phyloP scores from a whole-genome alignment of 2,888 invertebrate genomes.

The Cepaea hortensis region DNA sequence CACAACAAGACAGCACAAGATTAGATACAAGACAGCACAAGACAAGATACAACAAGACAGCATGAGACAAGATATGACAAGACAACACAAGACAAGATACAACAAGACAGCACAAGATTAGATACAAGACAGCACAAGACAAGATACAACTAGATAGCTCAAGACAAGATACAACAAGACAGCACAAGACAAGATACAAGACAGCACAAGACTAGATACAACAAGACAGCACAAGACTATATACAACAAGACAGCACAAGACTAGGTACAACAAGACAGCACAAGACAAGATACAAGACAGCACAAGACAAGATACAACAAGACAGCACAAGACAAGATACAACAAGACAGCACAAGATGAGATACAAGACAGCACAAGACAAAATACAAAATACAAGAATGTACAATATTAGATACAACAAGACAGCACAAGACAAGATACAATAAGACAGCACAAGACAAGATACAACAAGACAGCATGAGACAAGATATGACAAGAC shows the following conservation, averaged over 20 bases:
- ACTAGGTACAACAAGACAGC: background rate
- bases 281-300: background rate
- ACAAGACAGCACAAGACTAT: background rate
- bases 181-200: background rate
- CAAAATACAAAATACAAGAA: background rate
- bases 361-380: background rate
- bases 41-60: too few relatives aligned
- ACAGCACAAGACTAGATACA: background rate
- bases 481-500: background rate
- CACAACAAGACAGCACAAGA: background rate
- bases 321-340: background rate
- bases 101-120: too few relatives aligned
- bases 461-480: background rate
- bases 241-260: background rate
- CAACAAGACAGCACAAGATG: background rate
- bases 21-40: too few relatives aligned
- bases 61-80: too few relatives aligned
- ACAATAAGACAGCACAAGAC: slow-evolving; percentile 5
- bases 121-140: background rate
- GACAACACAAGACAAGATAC: too few relatives aligned
- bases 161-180: background rate
- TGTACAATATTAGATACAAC: background rate
- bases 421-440: background rate
- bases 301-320: background rate
- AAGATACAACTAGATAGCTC: background rate